A percentile compares a stretch with the other conserved stretches of the same genome.
Conservation (phyloP, 35 echinoderm and acorn worm species). For the Stichopus chloronotus region DNA sequence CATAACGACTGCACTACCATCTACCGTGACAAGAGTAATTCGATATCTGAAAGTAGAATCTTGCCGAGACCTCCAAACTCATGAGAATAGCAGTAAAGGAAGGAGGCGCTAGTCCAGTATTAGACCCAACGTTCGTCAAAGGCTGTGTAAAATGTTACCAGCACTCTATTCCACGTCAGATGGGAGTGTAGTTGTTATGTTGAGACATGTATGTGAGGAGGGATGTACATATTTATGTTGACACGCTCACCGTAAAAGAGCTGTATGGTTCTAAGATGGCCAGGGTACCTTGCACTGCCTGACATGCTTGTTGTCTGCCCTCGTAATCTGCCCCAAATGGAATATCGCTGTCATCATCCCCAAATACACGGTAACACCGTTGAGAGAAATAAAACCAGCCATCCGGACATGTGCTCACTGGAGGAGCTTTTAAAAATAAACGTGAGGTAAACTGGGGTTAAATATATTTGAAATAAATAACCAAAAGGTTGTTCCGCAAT, state of each 20-base stretch:
- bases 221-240: neutral
- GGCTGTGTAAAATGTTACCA: neutral
- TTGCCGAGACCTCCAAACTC: too few relatives aligned
- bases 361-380: neutral
- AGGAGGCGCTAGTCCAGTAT: neutral
- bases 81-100: too few relatives aligned
- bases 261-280: slow-evolving; percentile 21
- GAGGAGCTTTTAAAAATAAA: neutral
- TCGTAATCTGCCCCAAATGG: neutral
- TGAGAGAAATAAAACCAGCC: neutral
- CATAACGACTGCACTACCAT: too few relatives aligned
- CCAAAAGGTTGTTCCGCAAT: too few relatives aligned
- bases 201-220: neutral
- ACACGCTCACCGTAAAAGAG: neutral
- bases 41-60: too few relatives aligned
- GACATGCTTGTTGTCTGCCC: neutral
- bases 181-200: too few relatives aligned
- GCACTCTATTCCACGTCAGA: too few relatives aligned
- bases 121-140: neutral
- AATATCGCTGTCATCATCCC: neutral
- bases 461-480: too few relatives aligned
- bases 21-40: too few relatives aligned
- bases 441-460: neutral
- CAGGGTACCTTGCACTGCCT: slow-evolving; percentile 1
- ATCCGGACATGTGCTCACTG: slow-evolving; percentile 10